Evolutionary conservation across 2,888 invertebrate species (phyloP), one percentile per base, ranked within the genome.

Genomic region (Hermodice carunculata): DNA sequence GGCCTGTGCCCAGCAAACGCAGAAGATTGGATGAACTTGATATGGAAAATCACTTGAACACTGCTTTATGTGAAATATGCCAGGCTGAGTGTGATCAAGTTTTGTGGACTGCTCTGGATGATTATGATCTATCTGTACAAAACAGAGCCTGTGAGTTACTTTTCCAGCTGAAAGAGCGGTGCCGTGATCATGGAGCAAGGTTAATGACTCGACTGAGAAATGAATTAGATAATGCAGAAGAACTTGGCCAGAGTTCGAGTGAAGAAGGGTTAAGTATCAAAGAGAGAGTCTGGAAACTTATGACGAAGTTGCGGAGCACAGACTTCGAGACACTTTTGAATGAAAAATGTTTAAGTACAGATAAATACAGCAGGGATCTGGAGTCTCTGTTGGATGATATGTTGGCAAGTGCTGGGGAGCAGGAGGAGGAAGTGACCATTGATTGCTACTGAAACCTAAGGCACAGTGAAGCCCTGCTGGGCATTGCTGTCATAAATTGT

Each of bases 341-440:
- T 22, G 26, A 52, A 11, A 40, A 49, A 4, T n/a, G 34, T n/a
- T 32, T 29, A 8, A 66, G 66, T 42, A 56, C 56, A 24, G 74
- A 75, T 48, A 67, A 66, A 34, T 74, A 75, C 48, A 61, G 52
- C 1, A 40, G 48, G 17, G 66, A 71, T 40, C 74, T 74, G 14
- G 37, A 64, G 14, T 70, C 71, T 3, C 37, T 75, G n/a, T 42
- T 75, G 31, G 72, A 72, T n/a, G 75, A 75, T 40, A 67, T 75
- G 42, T 52, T 75, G 51, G 64, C 69, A 8, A 69, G 69, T 6
- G 52, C 64, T 22, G 42, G 22, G 3, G 37, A 48, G 37, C 61
- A 65, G n/a, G 65, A 63, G 37, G 69, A 73, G 26, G 71, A 71
- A 29, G 69, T 67, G 42, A 63, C 42, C 32, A 48, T 73, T 44